A percentile compares a stretch with the other conserved stretches of the same genome.
phyloP scores from a whole-genome alignment of 2,888 invertebrate genomes.

The Drosophila mercatorum region DNA sequence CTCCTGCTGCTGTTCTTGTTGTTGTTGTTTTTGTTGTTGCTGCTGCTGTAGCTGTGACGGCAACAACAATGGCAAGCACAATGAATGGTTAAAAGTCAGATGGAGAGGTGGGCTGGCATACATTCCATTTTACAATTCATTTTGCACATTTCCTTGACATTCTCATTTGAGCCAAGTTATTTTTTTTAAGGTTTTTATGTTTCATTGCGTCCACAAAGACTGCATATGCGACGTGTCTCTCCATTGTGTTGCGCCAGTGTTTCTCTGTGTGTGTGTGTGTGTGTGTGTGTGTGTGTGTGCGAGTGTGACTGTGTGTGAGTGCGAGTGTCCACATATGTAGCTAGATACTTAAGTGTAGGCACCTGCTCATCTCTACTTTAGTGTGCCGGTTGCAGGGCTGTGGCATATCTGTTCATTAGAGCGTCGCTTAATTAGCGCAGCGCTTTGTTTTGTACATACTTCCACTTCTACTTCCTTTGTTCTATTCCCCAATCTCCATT shows the following conservation, averaged over 20 bases:
- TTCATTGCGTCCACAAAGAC: slow-evolving; percentile 34
- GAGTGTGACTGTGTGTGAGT: no score
- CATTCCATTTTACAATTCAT: slow-evolving; percentile 68
- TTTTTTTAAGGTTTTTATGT: slow-evolving; percentile 27
- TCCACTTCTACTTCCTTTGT: slow-evolving; percentile 33
- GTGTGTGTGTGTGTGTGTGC: no score
- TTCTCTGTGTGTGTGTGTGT: no score
- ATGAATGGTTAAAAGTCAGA: slow-evolving; percentile 39
- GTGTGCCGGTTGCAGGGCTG: not conserved
- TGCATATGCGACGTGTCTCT: slow-evolving; percentile 42
- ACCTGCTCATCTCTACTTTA: slow-evolving; percentile 25
- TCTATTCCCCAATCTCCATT: slow-evolving; percentile 31
- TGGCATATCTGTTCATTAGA: slow-evolving; percentile 67
- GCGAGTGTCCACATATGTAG: not conserved
- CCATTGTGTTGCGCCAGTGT: slow-evolving; percentile 35
- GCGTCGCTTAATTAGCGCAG: slow-evolving; percentile 73
- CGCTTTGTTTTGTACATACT: slow-evolving; percentile 52
- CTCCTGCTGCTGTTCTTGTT: slow-evolving; percentile 22
- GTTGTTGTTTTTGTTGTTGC: not conserved
- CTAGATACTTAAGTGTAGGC: not conserved
- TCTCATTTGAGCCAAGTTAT: slow-evolving; percentile 60
- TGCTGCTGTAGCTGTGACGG: slow-evolving; percentile 22
- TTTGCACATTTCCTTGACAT: slow-evolving; percentile 79
- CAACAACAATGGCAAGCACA: slow-evolving; percentile 46
- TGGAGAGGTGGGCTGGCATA: slow-evolving; percentile 4